These are phyloP conservation scores for Prionace glauca DNA, from an alignment of 2,797 vertebrate genomes.

Conservation along the genomic window DNA sequence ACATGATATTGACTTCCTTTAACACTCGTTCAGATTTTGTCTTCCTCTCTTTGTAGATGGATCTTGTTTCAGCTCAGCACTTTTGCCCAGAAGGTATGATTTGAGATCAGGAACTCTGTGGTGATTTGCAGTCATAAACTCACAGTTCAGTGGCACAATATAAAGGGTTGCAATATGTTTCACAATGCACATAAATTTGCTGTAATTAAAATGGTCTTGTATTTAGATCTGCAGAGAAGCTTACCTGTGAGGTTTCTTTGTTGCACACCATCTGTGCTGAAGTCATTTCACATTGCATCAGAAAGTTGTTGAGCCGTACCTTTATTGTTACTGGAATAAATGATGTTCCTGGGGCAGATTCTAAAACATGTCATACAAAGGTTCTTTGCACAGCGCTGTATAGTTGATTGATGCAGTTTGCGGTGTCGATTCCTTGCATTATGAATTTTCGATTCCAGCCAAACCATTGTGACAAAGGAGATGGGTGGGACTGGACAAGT, in stretches of 20 bases:
- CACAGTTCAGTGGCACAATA: neutral
- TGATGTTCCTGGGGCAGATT: neutral
- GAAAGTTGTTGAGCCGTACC: neutral
- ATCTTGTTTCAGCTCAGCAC: neutral
- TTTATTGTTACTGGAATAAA: constrained; percentile 2
- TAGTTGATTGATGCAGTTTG: neutral
- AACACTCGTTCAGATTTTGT: neutral
- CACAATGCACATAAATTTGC: neutral
- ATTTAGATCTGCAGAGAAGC: neutral
- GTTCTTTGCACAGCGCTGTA: neutral
- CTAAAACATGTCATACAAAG: neutral
- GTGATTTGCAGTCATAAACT: neutral
- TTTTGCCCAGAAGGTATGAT: neutral
- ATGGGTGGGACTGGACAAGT: neutral
- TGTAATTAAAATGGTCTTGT: neutral
- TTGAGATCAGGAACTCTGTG: neutral
- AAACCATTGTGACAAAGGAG: neutral
- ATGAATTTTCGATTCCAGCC: neutral
- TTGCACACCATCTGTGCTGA: neutral
- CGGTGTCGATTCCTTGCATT: neutral
- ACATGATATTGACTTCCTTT: neutral
- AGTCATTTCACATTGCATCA: constrained; percentile 15
- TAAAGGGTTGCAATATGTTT: neutral
- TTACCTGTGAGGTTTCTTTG: constrained; percentile 17
- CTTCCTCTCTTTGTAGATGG: neutral